Evolutionary conservation across 1,140 invertebrate species (phyloP), one percentile per base, ranked within the genome.

Genomic region (Drosophila varians): DNA sequence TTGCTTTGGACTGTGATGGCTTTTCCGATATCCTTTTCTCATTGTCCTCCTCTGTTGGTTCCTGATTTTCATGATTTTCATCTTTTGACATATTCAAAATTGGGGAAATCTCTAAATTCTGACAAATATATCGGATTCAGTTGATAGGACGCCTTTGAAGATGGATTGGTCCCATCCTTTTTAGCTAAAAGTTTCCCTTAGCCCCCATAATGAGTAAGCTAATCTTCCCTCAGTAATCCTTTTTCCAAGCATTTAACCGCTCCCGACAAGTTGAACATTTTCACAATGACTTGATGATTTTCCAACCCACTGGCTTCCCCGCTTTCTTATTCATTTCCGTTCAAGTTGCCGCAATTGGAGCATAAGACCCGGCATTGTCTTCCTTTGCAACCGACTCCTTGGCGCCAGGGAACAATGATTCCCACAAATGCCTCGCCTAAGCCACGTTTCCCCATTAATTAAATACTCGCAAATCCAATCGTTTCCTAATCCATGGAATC

Each of bases 241-340:
- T 16, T 23, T 14, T 55, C 11, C 26, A 7, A 21, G 9, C 8
- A 36, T 26, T 46, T 36, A 62, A 45, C 34, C 38, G 9, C 12
- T 8, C 14, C 18, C 52, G 26, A 47, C 55, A 47, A 16, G 55
- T 61, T 31, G 6, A 49, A 65, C 25, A 16, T 5, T 11, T 19
- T 36, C 3, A 3, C 18, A 19, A 53, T 79, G 76, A 80, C 68
- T 80, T 19, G 62, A 31, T 51, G 51, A 23, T 52, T 75, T 80
- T 79, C 77, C 71, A 36, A 16, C 4, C 54, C 43, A 58, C n/a
- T 79, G 51, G 21, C 1, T 42, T 4, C 14, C 45, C 26, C 38
- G 43, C 47, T 48, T 55, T 48, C n/a, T 23, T 19, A 18, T 47
- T 54, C 56, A 52, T 47, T 55, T 55, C 40, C 65, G 53, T 19